A percentile compares a stretch with the other conserved stretches of the same genome.
These are phyloP conservation scores for Otocyon megalotis DNA, from an alignment of 2,113 vertebrate species.

Conservation along the genomic window DNA sequence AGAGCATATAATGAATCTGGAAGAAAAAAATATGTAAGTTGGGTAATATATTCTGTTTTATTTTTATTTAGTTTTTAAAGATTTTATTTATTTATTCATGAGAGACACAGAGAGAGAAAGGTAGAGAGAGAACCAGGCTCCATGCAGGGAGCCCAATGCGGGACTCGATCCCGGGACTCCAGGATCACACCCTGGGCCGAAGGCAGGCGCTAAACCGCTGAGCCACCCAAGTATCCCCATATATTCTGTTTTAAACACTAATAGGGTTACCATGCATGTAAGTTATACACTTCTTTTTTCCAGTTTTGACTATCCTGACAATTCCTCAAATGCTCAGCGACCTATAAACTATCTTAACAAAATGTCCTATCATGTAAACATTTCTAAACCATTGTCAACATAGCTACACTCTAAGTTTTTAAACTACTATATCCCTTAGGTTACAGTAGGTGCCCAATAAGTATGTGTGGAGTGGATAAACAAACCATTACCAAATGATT, in stretches of 20 bases:
- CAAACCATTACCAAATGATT: not conserved
- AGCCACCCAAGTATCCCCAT: not conserved
- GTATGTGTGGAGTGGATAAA: not conserved
- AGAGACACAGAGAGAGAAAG: too few species aligned
- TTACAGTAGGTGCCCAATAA: not conserved
- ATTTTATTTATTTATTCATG: too few species aligned
- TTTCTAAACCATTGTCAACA: not conserved
- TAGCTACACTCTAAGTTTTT: not conserved
- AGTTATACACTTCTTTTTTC: not conserved
- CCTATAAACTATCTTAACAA: not conserved
- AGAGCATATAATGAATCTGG: not conserved
- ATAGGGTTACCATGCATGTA: not conserved
- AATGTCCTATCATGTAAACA: not conserved
- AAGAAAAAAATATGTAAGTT: not conserved
- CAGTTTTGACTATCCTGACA: not conserved
- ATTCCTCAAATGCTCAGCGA: not conserved
- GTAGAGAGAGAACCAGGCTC: too few species aligned
- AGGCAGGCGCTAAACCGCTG: too few species aligned
- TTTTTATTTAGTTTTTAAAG: too few species aligned
- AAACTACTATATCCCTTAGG: not conserved
- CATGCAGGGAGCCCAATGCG: too few species aligned
- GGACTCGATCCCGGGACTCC: too few species aligned
- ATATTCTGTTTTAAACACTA: not conserved
- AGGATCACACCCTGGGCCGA: too few species aligned
- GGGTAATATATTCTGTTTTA: not conserved